These are phyloP conservation scores for Oxystoma pomonae DNA, from an alignment of 2,888 invertebrate species.

Conservation along the genomic window DNA sequence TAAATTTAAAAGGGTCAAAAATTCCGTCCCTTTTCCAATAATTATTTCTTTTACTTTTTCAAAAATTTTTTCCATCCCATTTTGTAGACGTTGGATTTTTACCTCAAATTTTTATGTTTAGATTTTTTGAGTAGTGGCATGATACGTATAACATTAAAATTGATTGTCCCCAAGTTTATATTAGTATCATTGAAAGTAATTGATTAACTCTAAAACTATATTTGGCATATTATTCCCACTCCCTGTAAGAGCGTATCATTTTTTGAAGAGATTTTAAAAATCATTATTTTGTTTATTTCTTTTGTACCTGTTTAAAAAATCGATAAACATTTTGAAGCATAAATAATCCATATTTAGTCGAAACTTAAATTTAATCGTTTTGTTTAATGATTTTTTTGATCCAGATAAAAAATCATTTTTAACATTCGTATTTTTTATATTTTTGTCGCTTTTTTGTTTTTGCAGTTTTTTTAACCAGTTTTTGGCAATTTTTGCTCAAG, in stretches of 20 bases:
- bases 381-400: not conserved
- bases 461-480: not conserved
- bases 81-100: conserved; percentile 18
- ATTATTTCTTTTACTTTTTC: not conserved
- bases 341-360: too few species aligned
- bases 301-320: too few species aligned
- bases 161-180: too few species aligned
- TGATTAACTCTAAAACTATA: conserved; percentile 18
- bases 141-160: conserved; percentile 18
- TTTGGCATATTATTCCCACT: conserved; percentile 36
- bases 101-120: conserved; percentile 22
- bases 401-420: not conserved
- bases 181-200: too few species aligned
- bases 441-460: conserved; percentile 2
- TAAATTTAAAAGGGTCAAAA: not conserved
- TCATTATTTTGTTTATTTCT: too few species aligned
- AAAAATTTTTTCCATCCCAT: conserved; percentile 15
- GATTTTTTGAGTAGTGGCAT: conserved; percentile 20
- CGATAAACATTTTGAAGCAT: too few species aligned
- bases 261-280: too few species aligned
- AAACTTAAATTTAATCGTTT: conserved; percentile 21
- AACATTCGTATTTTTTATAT: not conserved
- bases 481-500: conserved; percentile 11
- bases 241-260: conserved; percentile 29
- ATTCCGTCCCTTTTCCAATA: not conserved